Percentiles rank a stretch among this genome's conserved stretches.
These are phyloP conservation scores for Equus quagga DNA, from an alignment of 2,113 vertebrate genomes.

Conservation along the genomic window DNA sequence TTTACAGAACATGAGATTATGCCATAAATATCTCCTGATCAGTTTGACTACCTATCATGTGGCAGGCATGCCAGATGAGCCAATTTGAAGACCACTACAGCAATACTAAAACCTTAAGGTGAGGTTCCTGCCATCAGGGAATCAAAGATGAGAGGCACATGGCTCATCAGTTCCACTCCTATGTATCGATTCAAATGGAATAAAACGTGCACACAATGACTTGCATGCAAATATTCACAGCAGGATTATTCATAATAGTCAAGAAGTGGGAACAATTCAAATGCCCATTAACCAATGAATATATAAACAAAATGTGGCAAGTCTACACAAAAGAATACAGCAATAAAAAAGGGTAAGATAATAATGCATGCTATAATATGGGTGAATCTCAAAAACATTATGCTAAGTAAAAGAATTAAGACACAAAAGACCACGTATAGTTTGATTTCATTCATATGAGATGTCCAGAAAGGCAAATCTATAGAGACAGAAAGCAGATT, in stretches of 20 bases:
- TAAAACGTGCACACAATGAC: neutral
- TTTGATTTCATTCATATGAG: neutral
- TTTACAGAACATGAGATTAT: neutral
- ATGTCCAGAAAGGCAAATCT: neutral
- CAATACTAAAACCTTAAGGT: neutral
- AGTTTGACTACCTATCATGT: neutral
- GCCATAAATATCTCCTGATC: neutral
- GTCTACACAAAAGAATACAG: neutral
- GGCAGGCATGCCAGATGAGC: neutral
- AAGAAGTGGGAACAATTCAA: neutral
- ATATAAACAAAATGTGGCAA: neutral
- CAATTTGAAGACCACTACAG: neutral
- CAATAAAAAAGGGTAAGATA: neutral
- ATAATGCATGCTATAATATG: neutral
- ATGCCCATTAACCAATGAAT: neutral
- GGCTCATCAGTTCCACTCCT: neutral
- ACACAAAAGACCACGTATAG: neutral
- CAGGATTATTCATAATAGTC: neutral
- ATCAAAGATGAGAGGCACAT: neutral
- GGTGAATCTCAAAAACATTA: neutral
- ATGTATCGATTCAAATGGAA: neutral
- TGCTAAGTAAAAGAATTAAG: neutral
- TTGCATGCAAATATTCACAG: neutral
- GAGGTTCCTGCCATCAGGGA: neutral
- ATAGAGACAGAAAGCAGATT: neutral